Evolutionary conservation across 2,797 vertebrate species (phyloP).

Genomic region (Danio kyathit): DNA sequence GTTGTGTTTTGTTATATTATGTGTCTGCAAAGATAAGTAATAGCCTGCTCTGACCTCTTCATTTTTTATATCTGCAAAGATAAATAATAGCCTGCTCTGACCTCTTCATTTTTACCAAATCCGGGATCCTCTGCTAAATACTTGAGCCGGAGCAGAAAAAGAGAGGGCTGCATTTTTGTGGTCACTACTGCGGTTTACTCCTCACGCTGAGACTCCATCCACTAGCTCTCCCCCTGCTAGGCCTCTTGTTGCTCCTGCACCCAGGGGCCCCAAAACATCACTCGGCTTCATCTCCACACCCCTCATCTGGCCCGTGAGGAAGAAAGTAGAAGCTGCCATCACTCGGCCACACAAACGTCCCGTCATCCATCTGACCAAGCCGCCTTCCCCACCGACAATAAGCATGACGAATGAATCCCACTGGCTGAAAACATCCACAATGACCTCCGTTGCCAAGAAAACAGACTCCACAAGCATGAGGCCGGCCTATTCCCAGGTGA

Average conservation of each 20-base stretch:
- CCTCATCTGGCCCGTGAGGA: slow-evolving; percentile 83
- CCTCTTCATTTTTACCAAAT: slow-evolving; percentile 57
- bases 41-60: slow-evolving; percentile 59
- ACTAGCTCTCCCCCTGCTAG: slow-evolving; percentile 49
- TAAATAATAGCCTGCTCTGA: slow-evolving; percentile 62
- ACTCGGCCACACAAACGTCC: slow-evolving; percentile 60
- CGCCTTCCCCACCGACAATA: slow-evolving; percentile 48
- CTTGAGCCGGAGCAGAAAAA: slow-evolving; percentile 69
- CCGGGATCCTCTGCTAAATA: slow-evolving; percentile 56
- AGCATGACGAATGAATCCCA: slow-evolving; percentile 52
- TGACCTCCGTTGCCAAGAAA: slow-evolving; percentile 59
- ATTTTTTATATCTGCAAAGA: slow-evolving; percentile 35
- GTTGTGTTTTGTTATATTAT: slow-evolving; percentile 25
- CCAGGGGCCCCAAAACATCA: slow-evolving; percentile 69
- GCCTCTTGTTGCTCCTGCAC: slow-evolving; percentile 53
- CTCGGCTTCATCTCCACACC: slow-evolving; percentile 88
- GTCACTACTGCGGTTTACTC: slow-evolving; percentile 66
- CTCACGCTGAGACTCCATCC: slow-evolving; percentile 45
- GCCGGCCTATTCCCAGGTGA: slow-evolving; percentile 46
- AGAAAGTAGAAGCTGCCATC: slow-evolving; percentile 71
- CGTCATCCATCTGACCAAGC: slow-evolving; percentile 73
- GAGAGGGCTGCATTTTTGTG: slow-evolving; percentile 70
- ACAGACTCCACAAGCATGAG: slow-evolving; percentile 50
- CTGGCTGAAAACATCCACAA: slow-evolving; percentile 61
- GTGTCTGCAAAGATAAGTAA: slow-evolving; percentile 38